Conservation (phyloP, 2,888 invertebrate species). For the Melinaea menophilus region DNA sequence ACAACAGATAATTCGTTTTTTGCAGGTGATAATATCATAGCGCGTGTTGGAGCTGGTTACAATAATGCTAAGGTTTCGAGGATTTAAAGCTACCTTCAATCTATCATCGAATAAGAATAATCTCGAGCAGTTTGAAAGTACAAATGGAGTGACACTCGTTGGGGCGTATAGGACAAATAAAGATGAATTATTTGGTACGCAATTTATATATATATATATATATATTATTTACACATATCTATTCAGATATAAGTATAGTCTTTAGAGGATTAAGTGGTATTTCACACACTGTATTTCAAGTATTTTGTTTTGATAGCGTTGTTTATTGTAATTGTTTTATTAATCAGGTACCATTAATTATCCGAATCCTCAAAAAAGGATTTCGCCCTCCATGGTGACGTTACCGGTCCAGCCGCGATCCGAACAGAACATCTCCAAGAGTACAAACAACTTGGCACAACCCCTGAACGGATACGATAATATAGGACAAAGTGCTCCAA, state of each 20-base stretch:
- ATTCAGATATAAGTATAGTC: neutral
- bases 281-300: too few relatives aligned
- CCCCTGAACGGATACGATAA: slow-evolving; percentile 35
- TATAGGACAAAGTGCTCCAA: slow-evolving; percentile 45
- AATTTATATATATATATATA: neutral
- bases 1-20: slow-evolving; percentile 36
- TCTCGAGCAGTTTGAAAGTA: slow-evolving; percentile 40
- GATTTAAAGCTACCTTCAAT: slow-evolving; percentile 58
- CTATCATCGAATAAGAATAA: slow-evolving; percentile 42
- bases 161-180: slow-evolving; percentile 60
- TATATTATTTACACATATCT: neutral
- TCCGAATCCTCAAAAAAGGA: slow-evolving; percentile 42
- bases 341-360: slow-evolving; percentile 44
- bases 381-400: slow-evolving; percentile 47
- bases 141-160: slow-evolving; percentile 41
- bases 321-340: neutral
- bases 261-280: too few relatives aligned
- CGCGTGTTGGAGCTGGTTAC: slow-evolving; percentile 3
- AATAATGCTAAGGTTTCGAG: slow-evolving; percentile 52
- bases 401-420: slow-evolving; percentile 34
- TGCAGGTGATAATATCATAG: slow-evolving; percentile 37
- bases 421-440: slow-evolving; percentile 45
- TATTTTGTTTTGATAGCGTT: too few relatives aligned
- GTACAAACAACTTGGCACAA: slow-evolving; percentile 47
- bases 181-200: slow-evolving; percentile 58